Conservation (phyloP, 2,113 vertebrate genomes). For the Forbesichthys agassizii region DNA sequence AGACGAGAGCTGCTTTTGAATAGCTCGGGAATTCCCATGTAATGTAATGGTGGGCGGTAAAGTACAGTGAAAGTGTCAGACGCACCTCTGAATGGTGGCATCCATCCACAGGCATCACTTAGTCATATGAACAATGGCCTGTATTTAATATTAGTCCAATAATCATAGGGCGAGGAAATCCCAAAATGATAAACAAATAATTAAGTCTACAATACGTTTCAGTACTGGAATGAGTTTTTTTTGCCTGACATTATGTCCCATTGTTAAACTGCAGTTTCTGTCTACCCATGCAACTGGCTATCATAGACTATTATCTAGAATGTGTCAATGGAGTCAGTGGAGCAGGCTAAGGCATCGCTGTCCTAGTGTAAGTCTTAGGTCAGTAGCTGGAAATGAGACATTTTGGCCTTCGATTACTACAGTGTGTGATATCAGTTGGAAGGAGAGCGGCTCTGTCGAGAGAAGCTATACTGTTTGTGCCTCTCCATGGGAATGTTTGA, state of each 20-base stretch:
- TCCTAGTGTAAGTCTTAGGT: slow-evolving; percentile 35
- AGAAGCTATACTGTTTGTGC: slow-evolving; percentile 10
- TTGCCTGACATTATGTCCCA: background rate
- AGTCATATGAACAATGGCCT: too few relatives aligned
- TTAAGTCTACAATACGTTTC: too few relatives aligned
- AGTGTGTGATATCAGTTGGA: slow-evolving; percentile 43
- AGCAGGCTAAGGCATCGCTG: slow-evolving; percentile 38
- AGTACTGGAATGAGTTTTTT: too few relatives aligned
- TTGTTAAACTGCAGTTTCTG: slow-evolving; percentile 6
- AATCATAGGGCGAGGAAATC: too few relatives aligned
- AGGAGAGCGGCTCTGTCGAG: slow-evolving; percentile 26
- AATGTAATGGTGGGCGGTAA: slow-evolving; percentile 23
- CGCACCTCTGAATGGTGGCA: too few relatives aligned
- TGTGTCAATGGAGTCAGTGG: slow-evolving; percentile 50
- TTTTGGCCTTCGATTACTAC: slow-evolving; percentile 30
- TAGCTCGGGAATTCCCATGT: slow-evolving; percentile 16
- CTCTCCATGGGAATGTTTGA: slow-evolving; percentile 34
- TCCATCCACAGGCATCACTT: too few relatives aligned
- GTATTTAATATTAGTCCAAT: too few relatives aligned
- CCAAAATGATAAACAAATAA: too few relatives aligned
- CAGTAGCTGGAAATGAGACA: slow-evolving; percentile 37
- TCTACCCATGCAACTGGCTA: slow-evolving; percentile 16
- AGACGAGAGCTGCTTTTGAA: slow-evolving; percentile 39
- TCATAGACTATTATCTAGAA: slow-evolving; percentile 51
- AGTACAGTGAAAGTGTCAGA: too few relatives aligned